Evolutionary conservation across 1,140 invertebrate species (phyloP).

Genomic region (Euwallacea fornicatus): DNA sequence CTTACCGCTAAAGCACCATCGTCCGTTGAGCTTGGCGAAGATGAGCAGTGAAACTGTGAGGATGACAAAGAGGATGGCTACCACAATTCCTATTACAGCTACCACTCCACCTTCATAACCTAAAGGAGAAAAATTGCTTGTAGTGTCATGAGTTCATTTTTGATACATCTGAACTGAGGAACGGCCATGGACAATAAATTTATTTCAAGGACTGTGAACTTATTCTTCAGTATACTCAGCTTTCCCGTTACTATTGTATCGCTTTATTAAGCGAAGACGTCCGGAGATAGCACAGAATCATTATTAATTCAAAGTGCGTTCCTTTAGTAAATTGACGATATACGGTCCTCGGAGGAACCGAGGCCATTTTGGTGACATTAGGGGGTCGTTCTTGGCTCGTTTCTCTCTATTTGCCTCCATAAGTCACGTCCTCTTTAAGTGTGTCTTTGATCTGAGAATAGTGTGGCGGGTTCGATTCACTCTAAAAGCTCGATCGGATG

Average conservation of each 20-base stretch:
- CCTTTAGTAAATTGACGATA: constrained; percentile 16
- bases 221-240: too few relatives aligned
- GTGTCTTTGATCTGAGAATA: constrained; percentile 2
- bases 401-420: constrained; percentile 14
- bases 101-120: constrained; percentile 70
- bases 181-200: too few relatives aligned
- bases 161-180: too few relatives aligned
- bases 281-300: background rate
- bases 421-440: background rate
- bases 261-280: constrained; percentile 5
- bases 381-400: constrained; percentile 4
- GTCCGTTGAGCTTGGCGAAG: constrained; percentile 74
- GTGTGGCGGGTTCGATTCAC: background rate
- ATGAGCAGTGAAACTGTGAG: constrained; percentile 67
- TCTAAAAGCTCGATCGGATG: too few relatives aligned
- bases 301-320: constrained; percentile 17
- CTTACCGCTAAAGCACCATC: constrained; percentile 84
- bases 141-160: too few relatives aligned
- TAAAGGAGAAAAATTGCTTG: constrained; percentile 40
- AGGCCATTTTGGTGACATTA: constrained; percentile 12
- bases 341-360: constrained; percentile 11
- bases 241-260: background rate
- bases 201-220: too few relatives aligned
- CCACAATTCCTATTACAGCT: constrained; percentile 74
- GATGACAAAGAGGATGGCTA: constrained; percentile 67